Conservation (phyloP, 2,888 invertebrate genomes). For the Drosophila infuscata region DNA sequence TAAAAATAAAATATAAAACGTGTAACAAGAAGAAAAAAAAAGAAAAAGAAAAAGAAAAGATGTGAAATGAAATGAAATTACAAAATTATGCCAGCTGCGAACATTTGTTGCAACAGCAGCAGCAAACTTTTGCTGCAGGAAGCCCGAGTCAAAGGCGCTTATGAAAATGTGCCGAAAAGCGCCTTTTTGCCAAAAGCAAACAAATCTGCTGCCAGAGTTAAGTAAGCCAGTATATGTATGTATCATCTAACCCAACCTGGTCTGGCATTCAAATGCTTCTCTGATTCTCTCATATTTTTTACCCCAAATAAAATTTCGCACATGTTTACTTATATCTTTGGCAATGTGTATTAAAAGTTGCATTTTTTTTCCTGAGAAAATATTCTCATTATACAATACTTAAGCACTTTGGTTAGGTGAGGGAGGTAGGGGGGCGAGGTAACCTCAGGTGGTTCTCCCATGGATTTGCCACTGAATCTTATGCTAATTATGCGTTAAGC, state of each 20-base stretch:
- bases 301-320: neutral
- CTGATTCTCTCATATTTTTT: neutral
- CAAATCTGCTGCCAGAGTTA: conserved; percentile 52
- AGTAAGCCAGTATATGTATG: conserved; percentile 22
- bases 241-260: conserved; percentile 11
- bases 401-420: neutral
- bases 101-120: conserved; percentile 32
- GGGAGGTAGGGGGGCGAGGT: neutral
- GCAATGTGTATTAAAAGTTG: conserved; percentile 34
- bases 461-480: conserved; percentile 67
- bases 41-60: conserved; percentile 20
- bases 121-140: conserved; percentile 27
- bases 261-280: conserved; percentile 4
- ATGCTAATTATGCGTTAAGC: conserved; percentile 75
- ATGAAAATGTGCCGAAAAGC: conserved; percentile 45
- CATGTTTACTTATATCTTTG: conserved; percentile 10
- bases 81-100: conserved; percentile 77
- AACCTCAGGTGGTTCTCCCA: conserved; percentile 19
- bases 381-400: conserved; percentile 25
- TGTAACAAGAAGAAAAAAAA: neutral
- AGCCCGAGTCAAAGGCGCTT: conserved; percentile 54
- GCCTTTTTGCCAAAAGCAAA: conserved; percentile 39
- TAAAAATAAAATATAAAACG: conserved; percentile 18
- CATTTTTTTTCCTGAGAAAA: conserved; percentile 16
- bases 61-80: conserved; percentile 68